These are phyloP conservation scores for Coptotermes formosanus DNA, from an alignment of 1,140 invertebrate species.

Conservation along the genomic window DNA sequence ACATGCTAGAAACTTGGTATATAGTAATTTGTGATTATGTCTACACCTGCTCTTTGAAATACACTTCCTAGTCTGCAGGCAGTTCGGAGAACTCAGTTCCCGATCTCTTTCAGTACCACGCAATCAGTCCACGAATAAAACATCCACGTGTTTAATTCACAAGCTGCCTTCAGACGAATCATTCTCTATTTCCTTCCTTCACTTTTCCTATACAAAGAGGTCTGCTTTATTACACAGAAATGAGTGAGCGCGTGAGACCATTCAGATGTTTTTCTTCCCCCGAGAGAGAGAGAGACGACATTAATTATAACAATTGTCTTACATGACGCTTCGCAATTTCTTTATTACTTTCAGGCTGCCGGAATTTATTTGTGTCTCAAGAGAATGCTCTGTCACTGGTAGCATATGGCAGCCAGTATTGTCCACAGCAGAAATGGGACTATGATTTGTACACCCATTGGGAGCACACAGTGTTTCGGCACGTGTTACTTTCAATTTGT, in stretches of 20 bases:
- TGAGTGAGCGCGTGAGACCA: background rate
- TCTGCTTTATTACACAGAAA: background rate
- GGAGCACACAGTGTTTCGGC: no score
- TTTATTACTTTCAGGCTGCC: background rate
- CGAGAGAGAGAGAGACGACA: background rate
- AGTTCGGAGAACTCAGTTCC: background rate
- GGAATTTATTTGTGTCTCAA: background rate
- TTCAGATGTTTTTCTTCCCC: background rate
- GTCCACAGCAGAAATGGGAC: background rate
- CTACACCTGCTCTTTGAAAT: no score
- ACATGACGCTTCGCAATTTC: background rate
- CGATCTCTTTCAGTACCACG: background rate
- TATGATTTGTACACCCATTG: no score
- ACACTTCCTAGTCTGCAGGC: background rate
- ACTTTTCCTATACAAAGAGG: background rate
- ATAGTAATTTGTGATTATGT: no score
- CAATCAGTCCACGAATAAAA: background rate
- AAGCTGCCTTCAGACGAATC: background rate
- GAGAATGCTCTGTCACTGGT: background rate
- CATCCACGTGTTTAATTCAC: background rate
- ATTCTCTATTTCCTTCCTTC: background rate
- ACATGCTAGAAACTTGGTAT: no score
- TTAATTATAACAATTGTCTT: background rate
- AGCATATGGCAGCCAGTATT: background rate
- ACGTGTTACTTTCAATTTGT: no score